Percentiles rank a stretch among this genome's conserved stretches.
Evolutionary conservation across 2,113 vertebrate genomes (phyloP).

Genomic region (Callospermophilus lateralis): DNA sequence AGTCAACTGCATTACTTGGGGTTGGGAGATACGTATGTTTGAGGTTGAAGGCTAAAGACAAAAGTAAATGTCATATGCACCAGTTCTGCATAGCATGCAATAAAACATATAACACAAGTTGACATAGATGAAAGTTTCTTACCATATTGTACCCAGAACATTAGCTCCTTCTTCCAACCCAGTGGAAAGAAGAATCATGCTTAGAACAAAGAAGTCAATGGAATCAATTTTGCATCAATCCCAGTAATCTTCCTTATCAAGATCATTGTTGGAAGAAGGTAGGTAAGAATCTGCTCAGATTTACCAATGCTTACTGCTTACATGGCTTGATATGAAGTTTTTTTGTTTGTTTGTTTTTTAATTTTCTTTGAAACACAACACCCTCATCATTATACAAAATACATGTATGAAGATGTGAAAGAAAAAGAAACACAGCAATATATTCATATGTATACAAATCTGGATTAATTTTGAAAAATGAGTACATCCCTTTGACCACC

Average conservation of each 20-base stretch:
- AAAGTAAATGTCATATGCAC: not conserved
- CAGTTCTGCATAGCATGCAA: not conserved
- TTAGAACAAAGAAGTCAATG: not conserved
- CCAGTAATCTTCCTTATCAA: not conserved
- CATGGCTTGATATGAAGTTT: not conserved
- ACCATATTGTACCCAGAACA: not conserved
- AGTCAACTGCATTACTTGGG: too few species aligned
- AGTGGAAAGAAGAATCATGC: not conserved
- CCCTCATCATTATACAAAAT: too few species aligned
- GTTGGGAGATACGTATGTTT: not conserved
- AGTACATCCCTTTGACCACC: not conserved
- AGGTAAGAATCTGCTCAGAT: not conserved
- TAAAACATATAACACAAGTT: not conserved
- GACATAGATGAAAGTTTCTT: not conserved
- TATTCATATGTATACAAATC: not conserved
- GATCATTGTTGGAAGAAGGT: not conserved
- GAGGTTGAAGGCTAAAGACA: not conserved
- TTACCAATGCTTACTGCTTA: not conserved
- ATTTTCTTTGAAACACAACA: not conserved
- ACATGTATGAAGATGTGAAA: too few species aligned
- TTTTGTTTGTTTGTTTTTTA: not conserved
- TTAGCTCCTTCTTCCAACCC: not conserved
- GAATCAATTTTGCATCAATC: too few species aligned
- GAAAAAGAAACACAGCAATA: not conserved
- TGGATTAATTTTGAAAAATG: not conserved